phyloP scores from a whole-genome alignment of 2,113 vertebrate species.

The Eira barbara region DNA sequence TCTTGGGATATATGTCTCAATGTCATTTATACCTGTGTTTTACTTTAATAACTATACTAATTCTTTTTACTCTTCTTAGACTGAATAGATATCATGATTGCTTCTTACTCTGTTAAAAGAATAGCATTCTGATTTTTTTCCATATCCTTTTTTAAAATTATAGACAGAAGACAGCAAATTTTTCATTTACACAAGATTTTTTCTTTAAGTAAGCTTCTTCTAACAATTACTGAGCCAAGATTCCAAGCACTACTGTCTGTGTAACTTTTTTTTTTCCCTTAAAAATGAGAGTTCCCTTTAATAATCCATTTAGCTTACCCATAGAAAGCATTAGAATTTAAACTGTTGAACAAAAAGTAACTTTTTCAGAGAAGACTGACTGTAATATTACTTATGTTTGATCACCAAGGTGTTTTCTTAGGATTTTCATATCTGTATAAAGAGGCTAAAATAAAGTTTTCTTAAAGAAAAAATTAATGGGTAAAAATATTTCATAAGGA shows the following conservation, averaged over 20 bases:
- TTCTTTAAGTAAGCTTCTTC: neutral
- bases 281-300: neutral
- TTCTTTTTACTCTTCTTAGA: neutral
- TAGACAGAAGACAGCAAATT: neutral
- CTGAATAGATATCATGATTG: neutral
- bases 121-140: neutral
- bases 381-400: neutral
- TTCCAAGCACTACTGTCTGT: neutral
- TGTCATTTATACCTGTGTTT: neutral
- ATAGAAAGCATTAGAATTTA: slow-evolving; percentile 36
- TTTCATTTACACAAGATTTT: neutral
- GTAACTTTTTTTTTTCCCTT: neutral
- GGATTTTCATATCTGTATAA: slow-evolving; percentile 38
- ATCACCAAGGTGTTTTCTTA: neutral
- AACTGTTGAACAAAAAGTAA: neutral
- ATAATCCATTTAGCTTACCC: neutral
- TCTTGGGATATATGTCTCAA: neutral
- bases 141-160: neutral
- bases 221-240: neutral
- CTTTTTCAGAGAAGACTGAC: neutral
- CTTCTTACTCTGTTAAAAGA: neutral
- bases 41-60: neutral
- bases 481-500: slow-evolving; percentile 42
- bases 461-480: slow-evolving; percentile 30
- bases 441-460: neutral